These are phyloP conservation scores for Todus mexicanus DNA, from an alignment of 2,797 vertebrate genomes.

Conservation along the genomic window DNA sequence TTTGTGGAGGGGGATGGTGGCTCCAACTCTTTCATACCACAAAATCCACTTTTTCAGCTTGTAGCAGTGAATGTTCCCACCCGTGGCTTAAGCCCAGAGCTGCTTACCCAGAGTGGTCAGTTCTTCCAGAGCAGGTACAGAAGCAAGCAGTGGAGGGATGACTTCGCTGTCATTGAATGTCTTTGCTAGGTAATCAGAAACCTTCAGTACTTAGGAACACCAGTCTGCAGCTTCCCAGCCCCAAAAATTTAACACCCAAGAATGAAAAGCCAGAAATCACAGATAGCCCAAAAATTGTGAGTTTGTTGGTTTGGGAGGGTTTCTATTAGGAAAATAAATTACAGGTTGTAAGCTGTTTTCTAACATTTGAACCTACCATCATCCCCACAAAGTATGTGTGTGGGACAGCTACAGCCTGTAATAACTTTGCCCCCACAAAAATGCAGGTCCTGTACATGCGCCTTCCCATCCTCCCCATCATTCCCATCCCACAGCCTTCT, in stretches of 20 bases:
- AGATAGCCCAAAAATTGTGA: background rate
- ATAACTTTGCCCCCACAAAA: background rate
- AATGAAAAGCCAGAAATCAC: background rate
- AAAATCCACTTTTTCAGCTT: background rate
- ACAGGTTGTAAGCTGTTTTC: background rate
- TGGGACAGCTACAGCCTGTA: background rate
- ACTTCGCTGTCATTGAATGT: background rate
- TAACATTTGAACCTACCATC: background rate
- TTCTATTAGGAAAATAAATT: background rate
- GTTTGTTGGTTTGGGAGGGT: background rate
- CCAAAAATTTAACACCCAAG: background rate
- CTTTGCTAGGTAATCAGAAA: background rate
- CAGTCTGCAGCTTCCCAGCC: background rate
- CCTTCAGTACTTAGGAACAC: background rate
- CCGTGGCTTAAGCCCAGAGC: background rate
- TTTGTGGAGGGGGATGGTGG: background rate
- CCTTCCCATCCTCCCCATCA: background rate
- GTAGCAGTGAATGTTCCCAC: background rate
- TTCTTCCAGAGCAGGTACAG: background rate
- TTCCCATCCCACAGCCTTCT: background rate
- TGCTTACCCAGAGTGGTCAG: accelerated
- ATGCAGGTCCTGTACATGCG: background rate
- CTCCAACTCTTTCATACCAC: background rate
- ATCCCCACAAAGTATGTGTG: background rate
- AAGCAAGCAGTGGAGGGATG: background rate